A percentile compares a stretch with the other conserved stretches of the same genome.
phyloP scores from a whole-genome alignment of 2,113 vertebrate genomes.

The Lepus americanus region DNA sequence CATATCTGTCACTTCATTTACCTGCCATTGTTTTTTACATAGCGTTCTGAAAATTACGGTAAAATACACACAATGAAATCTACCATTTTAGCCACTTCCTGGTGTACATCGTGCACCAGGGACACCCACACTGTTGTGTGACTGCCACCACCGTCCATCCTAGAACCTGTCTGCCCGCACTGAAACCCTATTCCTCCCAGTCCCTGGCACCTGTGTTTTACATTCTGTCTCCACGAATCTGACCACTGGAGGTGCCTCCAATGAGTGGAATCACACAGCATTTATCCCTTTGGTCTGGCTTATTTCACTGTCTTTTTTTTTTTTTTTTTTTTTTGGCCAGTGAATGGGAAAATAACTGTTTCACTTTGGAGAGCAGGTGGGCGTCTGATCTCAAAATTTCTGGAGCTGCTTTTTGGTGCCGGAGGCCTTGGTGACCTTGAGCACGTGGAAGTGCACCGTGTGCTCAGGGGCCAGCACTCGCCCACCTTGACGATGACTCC shows the following conservation, averaged over 20 bases:
- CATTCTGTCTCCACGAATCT: not conserved
- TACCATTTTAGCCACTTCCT: not conserved
- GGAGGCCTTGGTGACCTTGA: too few relatives aligned
- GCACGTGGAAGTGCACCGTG: too few relatives aligned
- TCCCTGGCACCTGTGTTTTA: not conserved
- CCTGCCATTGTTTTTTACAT: not conserved
- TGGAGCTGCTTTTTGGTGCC: too few relatives aligned
- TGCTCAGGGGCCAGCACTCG: too few relatives aligned
- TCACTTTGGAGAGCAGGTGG: too few relatives aligned
- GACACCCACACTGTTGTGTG: too few relatives aligned
- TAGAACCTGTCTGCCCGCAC: not conserved
- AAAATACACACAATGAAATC: not conserved
- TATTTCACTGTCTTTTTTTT: conserved; percentile 7
- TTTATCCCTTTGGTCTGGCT: conserved; percentile 41
- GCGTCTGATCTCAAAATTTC: too few relatives aligned
- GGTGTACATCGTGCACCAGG: not conserved
- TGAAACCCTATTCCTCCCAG: not conserved
- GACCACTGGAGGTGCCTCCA: not conserved
- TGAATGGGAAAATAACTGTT: too few relatives aligned
- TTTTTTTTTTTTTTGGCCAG: too few relatives aligned
- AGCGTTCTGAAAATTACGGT: not conserved
- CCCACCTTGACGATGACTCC: too few relatives aligned
- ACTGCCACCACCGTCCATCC: rapidly evolving
- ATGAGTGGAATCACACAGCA: not conserved
- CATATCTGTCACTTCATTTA: too few relatives aligned